Conservation (phyloP, 2,113 vertebrate species). For the Bungarus multicinctus region DNA sequence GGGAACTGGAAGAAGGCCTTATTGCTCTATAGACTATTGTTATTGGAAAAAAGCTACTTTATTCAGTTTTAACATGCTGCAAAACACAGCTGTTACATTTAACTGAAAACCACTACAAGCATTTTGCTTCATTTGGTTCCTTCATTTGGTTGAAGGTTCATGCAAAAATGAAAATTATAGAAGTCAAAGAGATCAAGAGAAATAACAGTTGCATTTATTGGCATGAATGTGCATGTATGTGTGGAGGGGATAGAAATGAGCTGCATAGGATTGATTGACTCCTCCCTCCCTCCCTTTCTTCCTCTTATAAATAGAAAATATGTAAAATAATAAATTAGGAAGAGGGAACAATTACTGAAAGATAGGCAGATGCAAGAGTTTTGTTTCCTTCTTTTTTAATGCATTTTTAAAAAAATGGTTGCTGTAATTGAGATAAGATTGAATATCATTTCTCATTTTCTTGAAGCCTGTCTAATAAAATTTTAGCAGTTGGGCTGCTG, state of each 20-base stretch:
- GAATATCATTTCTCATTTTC: background rate
- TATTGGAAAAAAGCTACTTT: constrained; percentile 45
- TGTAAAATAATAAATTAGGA: background rate
- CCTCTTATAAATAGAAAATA: too few relatives aligned
- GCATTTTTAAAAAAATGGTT: background rate
- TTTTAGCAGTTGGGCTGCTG: background rate
- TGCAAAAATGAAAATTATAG: background rate
- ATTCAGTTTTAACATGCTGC: constrained; percentile 48
- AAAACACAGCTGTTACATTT: constrained; percentile 30
- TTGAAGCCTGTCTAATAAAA: background rate
- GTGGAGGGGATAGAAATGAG: background rate
- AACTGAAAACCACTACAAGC: background rate
- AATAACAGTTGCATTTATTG: background rate
- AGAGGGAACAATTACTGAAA: background rate
- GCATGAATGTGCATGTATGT: too few relatives aligned
- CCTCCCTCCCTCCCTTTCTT: background rate
- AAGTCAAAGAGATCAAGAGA: background rate
- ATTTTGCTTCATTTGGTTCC: background rate
- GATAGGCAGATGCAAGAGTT: background rate
- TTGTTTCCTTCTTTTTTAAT: background rate
- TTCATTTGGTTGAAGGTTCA: background rate
- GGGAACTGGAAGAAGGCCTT: constrained; percentile 1
- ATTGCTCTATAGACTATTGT: constrained; percentile 43
- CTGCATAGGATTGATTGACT: background rate
- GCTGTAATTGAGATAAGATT: background rate